Conservation (phyloP, 2,888 invertebrate genomes). For the Standfussiana lucernea region DNA sequence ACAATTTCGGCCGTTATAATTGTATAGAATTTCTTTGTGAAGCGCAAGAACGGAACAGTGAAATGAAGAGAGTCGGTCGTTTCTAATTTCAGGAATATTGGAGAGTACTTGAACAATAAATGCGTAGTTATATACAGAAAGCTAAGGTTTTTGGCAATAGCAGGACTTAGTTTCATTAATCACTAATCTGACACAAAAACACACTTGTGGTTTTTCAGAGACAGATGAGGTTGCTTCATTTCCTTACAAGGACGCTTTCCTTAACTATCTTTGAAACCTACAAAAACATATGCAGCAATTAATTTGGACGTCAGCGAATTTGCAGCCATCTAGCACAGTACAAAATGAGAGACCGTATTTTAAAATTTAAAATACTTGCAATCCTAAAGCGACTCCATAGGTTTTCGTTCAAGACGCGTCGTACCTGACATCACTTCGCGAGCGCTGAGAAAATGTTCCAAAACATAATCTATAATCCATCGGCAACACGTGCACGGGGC, state of each 20-base stretch:
- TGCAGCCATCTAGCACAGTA: neutral
- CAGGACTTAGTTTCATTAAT: neutral
- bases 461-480: conserved; percentile 90
- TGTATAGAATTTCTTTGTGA: conserved; percentile 90
- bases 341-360: neutral
- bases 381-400: conserved; percentile 67
- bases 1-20: conserved; percentile 91
- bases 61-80: conserved; percentile 71
- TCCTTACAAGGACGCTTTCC: neutral
- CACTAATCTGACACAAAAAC: neutral
- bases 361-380: neutral
- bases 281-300: neutral
- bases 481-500: conserved; percentile 89
- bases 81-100: neutral
- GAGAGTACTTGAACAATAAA: neutral
- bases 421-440: conserved; percentile 85
- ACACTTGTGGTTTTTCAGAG: neutral
- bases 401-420: conserved; percentile 69
- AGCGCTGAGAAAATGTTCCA: conserved; percentile 88
- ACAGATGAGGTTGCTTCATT: too few species aligned
- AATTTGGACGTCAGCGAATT: neutral
- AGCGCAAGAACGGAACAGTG: conserved; percentile 75
- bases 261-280: too few species aligned
- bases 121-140: neutral
- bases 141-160: neutral